These are phyloP conservation scores for Drosophila neotestacea DNA, from an alignment of 2,888 invertebrate genomes.

Conservation along the genomic window DNA sequence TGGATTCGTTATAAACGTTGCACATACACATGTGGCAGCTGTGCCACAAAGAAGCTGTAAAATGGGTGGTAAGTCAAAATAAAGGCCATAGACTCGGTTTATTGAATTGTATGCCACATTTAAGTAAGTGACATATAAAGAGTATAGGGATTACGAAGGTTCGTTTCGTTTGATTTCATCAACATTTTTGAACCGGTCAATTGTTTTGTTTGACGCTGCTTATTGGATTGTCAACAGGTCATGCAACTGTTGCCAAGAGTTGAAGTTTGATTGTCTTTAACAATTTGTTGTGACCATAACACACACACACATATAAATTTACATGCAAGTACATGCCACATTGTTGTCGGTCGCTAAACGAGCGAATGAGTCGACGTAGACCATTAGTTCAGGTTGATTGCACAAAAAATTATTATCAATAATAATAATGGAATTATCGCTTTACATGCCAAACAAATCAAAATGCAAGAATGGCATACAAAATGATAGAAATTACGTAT, in stretches of 20 bases:
- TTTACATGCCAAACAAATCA: conserved; percentile 27
- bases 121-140: neutral
- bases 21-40: conserved; percentile 22
- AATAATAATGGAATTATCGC: conserved; percentile 47
- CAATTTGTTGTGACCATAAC: conserved; percentile 46
- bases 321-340: neutral
- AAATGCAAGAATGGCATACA: conserved; percentile 39
- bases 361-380: conserved; percentile 51
- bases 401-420: conserved; percentile 48
- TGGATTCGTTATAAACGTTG: conserved; percentile 49
- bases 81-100: neutral
- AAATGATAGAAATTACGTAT: conserved; percentile 40
- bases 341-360: conserved; percentile 49
- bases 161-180: conserved; percentile 6
- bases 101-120: conserved; percentile 2
- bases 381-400: conserved; percentile 69
- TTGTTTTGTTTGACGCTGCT: conserved; percentile 49
- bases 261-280: conserved; percentile 37
- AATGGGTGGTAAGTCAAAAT: conserved; percentile 8
- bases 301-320: conserved; percentile 2
- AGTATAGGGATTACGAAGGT: conserved; percentile 1
- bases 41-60: conserved; percentile 35
- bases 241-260: conserved; percentile 42
- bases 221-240: conserved; percentile 65
- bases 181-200: conserved; percentile 10